Percentiles rank a stretch among this genome's conserved stretches.
Evolutionary conservation across 2,888 invertebrate species (phyloP).

Genomic region (Brachycybe producta): DNA sequence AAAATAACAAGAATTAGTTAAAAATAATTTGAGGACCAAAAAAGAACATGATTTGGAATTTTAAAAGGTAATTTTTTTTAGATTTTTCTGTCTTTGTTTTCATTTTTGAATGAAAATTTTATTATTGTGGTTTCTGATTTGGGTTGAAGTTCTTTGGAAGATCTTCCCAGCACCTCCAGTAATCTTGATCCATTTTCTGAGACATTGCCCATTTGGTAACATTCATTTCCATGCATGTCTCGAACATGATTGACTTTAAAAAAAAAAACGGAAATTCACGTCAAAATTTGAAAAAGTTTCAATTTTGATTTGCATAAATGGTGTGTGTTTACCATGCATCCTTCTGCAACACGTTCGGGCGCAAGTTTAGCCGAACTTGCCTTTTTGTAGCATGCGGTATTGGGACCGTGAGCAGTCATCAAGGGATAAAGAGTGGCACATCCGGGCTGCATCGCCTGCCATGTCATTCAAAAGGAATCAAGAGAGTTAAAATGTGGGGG

Average conservation of each 20-base stretch:
- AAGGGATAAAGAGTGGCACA: slow-evolving; percentile 83
- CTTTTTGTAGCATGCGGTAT: slow-evolving; percentile 67
- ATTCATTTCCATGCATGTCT: slow-evolving; percentile 78
- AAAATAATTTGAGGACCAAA: too few relatives aligned
- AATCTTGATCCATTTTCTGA: slow-evolving; percentile 69
- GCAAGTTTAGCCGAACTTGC: slow-evolving; percentile 51
- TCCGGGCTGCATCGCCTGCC: too few relatives aligned
- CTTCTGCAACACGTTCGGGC: slow-evolving; percentile 74
- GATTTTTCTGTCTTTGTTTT: too few relatives aligned
- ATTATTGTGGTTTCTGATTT: too few relatives aligned
- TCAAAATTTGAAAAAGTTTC: not conserved
- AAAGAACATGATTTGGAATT: too few relatives aligned
- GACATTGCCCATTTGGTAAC: slow-evolving; percentile 85
- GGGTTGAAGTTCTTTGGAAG: slow-evolving; percentile 46
- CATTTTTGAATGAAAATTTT: too few relatives aligned
- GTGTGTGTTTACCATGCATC: slow-evolving; percentile 32
- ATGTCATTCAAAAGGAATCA: slow-evolving; percentile 6
- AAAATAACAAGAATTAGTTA: too few relatives aligned
- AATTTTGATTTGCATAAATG: not conserved
- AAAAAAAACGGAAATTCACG: slow-evolving; percentile 16
- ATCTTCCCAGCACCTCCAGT: slow-evolving; percentile 84
- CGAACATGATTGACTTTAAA: slow-evolving; percentile 92
- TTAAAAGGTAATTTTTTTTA: too few relatives aligned
- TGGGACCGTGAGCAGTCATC: slow-evolving; percentile 98
- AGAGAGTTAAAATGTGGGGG: not conserved